Conservation (phyloP, 1,140 invertebrate species). For the Lithobius niger region DNA sequence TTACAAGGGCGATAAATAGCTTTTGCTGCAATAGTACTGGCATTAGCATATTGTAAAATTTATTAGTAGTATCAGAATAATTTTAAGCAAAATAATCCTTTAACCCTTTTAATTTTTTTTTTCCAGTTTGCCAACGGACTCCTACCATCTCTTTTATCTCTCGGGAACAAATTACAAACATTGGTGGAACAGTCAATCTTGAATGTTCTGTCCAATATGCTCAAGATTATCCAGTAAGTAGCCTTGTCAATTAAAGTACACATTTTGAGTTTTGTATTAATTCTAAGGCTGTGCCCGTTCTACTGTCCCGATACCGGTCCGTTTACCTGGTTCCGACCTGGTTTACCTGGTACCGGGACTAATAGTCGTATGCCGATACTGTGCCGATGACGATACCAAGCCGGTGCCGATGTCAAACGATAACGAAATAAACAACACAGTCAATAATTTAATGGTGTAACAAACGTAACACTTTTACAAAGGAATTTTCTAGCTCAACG, state of each 20-base stretch:
- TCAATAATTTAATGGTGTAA: too few relatives aligned
- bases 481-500: too few relatives aligned
- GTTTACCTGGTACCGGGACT: neutral
- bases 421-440: too few relatives aligned
- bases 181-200: constrained; percentile 72
- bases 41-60: too few relatives aligned
- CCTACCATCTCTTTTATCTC: constrained; percentile 84
- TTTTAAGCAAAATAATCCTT: too few relatives aligned
- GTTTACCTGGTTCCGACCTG: neutral
- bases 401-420: too few relatives aligned
- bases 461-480: too few relatives aligned
- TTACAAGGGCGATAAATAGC: too few relatives aligned
- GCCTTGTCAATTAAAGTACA: neutral
- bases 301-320: neutral
- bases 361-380: neutral
- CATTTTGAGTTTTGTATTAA: neutral
- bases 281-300: neutral
- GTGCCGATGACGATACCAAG: neutral
- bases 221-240: constrained; percentile 46
- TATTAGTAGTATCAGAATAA: too few relatives aligned
- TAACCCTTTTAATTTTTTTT: constrained; percentile 22
- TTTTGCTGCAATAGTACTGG: too few relatives aligned
- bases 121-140: constrained; percentile 53
- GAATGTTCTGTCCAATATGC: constrained; percentile 80
- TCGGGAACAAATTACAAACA: constrained; percentile 79